Evolutionary conservation across 1,140 invertebrate species (phyloP).

Genomic region (Atta colombica): DNA sequence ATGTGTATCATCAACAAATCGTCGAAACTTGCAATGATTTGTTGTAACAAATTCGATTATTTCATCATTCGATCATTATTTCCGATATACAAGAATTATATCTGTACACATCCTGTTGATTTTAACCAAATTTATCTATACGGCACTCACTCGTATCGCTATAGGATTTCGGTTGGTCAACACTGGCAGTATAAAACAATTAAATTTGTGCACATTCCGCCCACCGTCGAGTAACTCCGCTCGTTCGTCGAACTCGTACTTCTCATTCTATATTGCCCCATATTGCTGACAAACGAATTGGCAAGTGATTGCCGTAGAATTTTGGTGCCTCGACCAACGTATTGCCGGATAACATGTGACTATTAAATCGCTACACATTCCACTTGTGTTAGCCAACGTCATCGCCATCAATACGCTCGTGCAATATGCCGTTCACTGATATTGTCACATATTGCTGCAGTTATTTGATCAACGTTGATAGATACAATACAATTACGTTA

Average conservation of each 20-base stretch:
- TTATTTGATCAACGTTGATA: background rate
- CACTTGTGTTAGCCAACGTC: background rate
- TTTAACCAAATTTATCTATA: conserved; percentile 27
- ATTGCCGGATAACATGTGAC: background rate
- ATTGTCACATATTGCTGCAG: background rate
- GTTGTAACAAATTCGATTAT: background rate
- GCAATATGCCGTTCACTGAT: background rate
- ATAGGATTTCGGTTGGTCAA: conserved; percentile 19
- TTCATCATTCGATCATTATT: background rate
- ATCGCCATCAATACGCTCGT: background rate
- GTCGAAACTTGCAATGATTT: background rate
- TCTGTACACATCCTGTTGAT: background rate
- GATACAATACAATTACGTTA: background rate
- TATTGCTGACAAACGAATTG: conserved; percentile 35
- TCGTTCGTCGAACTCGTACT: background rate
- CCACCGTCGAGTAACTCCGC: conserved; percentile 23
- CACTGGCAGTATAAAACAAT: conserved; percentile 27
- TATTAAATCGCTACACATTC: conserved; percentile 29
- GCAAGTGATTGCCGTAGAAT: conserved; percentile 27
- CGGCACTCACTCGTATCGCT: background rate
- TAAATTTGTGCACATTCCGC: conserved; percentile 24
- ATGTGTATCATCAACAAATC: background rate
- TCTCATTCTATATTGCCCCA: conserved; percentile 12
- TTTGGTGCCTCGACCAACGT: background rate
- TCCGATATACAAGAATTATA: conserved; percentile 1